These are phyloP conservation scores for Drosophila trapezifrons DNA, from an alignment of 1,140 invertebrate species.

Conservation along the genomic window DNA sequence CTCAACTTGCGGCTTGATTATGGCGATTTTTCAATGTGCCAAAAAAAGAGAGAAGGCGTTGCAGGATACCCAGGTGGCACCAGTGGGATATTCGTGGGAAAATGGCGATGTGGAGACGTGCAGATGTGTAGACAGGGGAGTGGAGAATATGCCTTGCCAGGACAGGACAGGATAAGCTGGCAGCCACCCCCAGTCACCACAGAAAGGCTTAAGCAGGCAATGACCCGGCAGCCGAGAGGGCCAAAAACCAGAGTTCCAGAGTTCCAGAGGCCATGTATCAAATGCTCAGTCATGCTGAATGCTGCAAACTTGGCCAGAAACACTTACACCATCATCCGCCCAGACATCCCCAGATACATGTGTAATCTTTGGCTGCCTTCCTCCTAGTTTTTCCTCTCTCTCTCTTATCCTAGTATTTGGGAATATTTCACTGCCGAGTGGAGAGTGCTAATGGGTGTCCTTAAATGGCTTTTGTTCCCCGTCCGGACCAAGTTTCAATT, in stretches of 20 bases:
- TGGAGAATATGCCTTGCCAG: background rate
- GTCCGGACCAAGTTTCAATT: conserved; percentile 35
- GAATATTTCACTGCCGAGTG: conserved; percentile 32
- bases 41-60: conserved; percentile 17
- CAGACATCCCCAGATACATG: conserved; percentile 13
- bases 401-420: background rate
- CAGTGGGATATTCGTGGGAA: conserved; percentile 14
- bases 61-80: conserved; percentile 15
- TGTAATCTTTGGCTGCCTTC: conserved; percentile 20
- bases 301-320: conserved; percentile 39
- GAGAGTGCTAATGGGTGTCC: conserved; percentile 41
- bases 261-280: conserved; percentile 23
- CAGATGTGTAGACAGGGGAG: too few relatives aligned
- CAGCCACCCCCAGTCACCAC: background rate
- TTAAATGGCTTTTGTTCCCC: conserved; percentile 34
- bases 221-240: conserved; percentile 21
- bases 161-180: conserved; percentile 11
- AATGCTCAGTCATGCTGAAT: conserved; percentile 69
- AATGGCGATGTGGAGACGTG: conserved; percentile 11
- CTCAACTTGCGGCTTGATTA: conserved; percentile 27
- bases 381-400: conserved; percentile 1
- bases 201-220: conserved; percentile 35
- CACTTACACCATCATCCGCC: background rate
- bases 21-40: conserved; percentile 32
- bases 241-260: background rate